Evolutionary conservation across 2,888 invertebrate species (phyloP).

Genomic region (Artemia sinica): DNA sequence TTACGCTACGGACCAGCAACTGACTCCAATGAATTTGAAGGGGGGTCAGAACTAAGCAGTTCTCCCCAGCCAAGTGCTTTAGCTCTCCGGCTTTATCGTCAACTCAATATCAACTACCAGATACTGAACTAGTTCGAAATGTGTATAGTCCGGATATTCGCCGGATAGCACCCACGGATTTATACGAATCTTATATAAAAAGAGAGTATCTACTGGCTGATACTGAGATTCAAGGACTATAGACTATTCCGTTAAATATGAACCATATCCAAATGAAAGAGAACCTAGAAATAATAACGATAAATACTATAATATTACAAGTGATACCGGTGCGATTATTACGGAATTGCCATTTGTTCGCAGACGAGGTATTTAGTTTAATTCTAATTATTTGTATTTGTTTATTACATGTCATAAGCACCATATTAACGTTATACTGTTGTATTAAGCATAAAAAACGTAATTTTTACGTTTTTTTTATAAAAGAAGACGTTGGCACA

Average conservation of each 20-base stretch:
- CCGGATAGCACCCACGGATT: background rate
- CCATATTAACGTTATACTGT: too few relatives aligned
- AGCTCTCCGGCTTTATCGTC: background rate
- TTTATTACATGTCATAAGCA: too few relatives aligned
- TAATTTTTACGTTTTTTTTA: too few relatives aligned
- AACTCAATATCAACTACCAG: background rate
- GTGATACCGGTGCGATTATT: background rate
- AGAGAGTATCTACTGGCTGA: slow-evolving; percentile 11
- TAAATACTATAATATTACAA: background rate
- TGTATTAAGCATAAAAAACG: too few relatives aligned
- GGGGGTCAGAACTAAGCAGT: background rate
- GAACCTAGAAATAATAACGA: slow-evolving; percentile 5
- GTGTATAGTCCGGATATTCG: background rate
- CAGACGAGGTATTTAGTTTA: background rate
- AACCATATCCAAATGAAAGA: background rate
- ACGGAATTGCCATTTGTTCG: slow-evolving; percentile 11
- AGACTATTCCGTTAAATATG: slow-evolving; percentile 10
- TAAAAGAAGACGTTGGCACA: too few relatives aligned
- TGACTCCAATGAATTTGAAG: background rate
- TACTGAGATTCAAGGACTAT: background rate
- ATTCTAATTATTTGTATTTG: too few relatives aligned
- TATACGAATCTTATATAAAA: slow-evolving; percentile 8
- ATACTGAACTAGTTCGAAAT: background rate
- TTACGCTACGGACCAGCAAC: slow-evolving; percentile 1
- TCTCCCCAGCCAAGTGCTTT: slow-evolving; percentile 11